Evolutionary conservation across 1,140 invertebrate genomes (phyloP).

Genomic region (Habropoda laboriosa): DNA sequence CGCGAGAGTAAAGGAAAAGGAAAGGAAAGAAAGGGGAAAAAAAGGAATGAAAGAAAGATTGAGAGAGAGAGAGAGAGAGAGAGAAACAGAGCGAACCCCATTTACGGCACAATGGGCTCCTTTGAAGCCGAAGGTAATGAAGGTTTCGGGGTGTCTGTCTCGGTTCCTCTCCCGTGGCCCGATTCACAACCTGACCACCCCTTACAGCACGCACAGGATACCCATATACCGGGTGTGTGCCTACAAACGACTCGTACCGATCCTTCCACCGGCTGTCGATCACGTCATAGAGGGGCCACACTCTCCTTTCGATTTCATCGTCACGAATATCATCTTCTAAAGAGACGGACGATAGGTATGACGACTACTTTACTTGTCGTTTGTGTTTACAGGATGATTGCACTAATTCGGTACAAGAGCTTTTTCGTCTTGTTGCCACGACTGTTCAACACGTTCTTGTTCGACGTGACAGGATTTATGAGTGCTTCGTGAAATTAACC

Average conservation of each 20-base stretch:
- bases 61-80: neutral
- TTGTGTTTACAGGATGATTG: too few relatives aligned
- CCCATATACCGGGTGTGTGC: slow-evolving; percentile 65
- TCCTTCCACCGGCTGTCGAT: neutral
- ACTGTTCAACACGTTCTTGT: too few relatives aligned
- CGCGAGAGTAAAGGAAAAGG: slow-evolving; percentile 50
- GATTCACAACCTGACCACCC: slow-evolving; percentile 71
- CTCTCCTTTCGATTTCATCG: neutral
- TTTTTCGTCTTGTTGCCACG: too few relatives aligned
- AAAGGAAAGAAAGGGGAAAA: slow-evolving; percentile 29
- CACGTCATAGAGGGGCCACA: neutral
- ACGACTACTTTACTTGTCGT: too few relatives aligned
- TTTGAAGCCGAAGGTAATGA: slow-evolving; percentile 73
- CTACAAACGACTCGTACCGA: neutral
- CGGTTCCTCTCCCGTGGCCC: slow-evolving; percentile 57
- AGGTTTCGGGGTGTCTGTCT: slow-evolving; percentile 72
- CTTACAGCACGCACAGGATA: slow-evolving; percentile 67
- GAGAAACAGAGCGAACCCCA: slow-evolving; percentile 64
- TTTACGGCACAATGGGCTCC: slow-evolving; percentile 74
- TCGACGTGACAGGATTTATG: too few relatives aligned
- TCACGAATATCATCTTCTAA: neutral
- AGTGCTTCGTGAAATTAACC: too few relatives aligned
- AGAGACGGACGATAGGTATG: too few relatives aligned
- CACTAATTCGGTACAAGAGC: too few relatives aligned
- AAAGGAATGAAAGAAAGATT: neutral